Evolutionary conservation across 2,797 vertebrate species (phyloP).

Genomic region (Lacerta bilineata): DNA sequence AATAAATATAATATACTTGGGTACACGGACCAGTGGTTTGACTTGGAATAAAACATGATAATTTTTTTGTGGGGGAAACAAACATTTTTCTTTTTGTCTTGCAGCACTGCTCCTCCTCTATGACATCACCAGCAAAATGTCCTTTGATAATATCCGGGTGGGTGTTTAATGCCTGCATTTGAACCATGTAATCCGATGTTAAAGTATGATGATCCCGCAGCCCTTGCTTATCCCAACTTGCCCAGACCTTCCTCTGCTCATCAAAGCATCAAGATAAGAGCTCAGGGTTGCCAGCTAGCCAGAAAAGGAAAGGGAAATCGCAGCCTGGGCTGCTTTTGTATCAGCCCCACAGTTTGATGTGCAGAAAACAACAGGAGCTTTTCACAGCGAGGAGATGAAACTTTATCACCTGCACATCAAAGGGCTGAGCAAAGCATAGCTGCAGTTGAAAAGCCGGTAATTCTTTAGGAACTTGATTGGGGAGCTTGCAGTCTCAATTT

Average conservation of each 20-base stretch:
- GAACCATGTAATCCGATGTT: neutral
- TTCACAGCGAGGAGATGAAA: neutral
- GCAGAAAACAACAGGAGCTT: neutral
- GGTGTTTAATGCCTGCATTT: constrained; percentile 61
- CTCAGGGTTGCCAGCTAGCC: neutral
- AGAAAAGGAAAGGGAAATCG: neutral
- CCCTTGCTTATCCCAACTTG: neutral
- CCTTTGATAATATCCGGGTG: constrained; percentile 94
- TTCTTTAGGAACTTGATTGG: neutral
- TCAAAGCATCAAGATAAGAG: too few relatives aligned
- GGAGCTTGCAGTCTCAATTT: neutral
- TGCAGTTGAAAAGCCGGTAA: neutral
- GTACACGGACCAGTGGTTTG: neutral
- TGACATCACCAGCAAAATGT: constrained; percentile 95
- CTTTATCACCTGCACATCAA: neutral
- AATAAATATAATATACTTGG: neutral
- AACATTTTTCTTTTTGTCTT: constrained; percentile 36
- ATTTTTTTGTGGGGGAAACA: fast-evolving
- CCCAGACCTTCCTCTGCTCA: neutral
- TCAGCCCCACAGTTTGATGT: too few relatives aligned
- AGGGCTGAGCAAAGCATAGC: neutral
- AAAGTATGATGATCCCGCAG: neutral
- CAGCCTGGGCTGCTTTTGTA: neutral
- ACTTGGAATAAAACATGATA: neutral
- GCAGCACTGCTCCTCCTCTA: constrained; percentile 96